Evolutionary conservation across 1,140 invertebrate genomes (phyloP), one percentile per base, ranked within the genome.

Genomic region (Euura saliciscinereae): DNA sequence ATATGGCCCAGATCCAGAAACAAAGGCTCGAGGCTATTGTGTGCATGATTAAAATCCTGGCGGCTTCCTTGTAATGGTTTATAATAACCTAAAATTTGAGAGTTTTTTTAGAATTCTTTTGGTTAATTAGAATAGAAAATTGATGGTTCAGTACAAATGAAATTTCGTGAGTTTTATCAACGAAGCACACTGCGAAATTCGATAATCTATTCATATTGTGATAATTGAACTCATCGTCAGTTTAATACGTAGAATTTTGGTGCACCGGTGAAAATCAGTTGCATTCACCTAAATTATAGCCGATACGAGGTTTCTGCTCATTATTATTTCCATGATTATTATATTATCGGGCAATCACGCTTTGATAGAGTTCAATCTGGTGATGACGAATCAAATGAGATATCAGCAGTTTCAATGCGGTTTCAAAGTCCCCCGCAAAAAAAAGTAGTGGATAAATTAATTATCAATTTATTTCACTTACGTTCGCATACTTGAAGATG

Each of bases 401-500:
- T 0, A 28, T 28, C 28, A 28, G 0, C 1, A 28, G 28, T 28
- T 28, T 28, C 1, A 28, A 28, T 28, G 28, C 28, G n/a, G n/a
- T n/a, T n/a, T n/a, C n/a, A 28, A 28, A 28, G 28, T 28, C 28
- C 28, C 28, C 28, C 28, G 28, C 28, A 28, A 28, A 28, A 28
- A 28, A 28, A 28, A 28, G 1, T 28, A 28, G 28, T 28, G 28
- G 28, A 28, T 28, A 28, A 28, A 28, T 28, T 28, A 1, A 28
- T 28, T 28, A 28, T 28, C 28, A 28, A 43, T 87, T 77, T 73
- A 87, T 85, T 28, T 28, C 28, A 75, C 91, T 91, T 82, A 94
- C 92, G 79, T 94, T 94, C 2, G 92, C 93, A 81, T 93, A 94
- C 83, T 94, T 94, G 83, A 94, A 94, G 73, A 93, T 91, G 78